Percentiles rank a stretch among this genome's conserved stretches.
Conservation (phyloP, 2,888 invertebrate genomes). For the Hypercompe scribonia region DNA sequence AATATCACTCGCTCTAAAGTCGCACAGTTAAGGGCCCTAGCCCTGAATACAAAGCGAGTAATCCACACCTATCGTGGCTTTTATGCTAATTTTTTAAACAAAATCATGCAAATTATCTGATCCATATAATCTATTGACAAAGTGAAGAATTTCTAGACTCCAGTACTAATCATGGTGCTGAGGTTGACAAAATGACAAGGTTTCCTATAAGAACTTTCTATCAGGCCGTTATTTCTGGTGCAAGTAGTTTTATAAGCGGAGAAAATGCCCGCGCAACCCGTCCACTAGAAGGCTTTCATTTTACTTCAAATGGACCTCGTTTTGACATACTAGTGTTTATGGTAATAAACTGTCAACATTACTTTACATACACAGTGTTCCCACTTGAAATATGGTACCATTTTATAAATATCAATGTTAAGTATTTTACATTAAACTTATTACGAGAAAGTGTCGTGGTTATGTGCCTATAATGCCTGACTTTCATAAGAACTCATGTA, state of each 20-base stretch:
- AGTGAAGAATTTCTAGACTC: neutral
- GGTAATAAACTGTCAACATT: constrained; percentile 7
- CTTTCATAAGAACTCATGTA: no score
- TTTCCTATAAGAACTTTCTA: constrained; percentile 16
- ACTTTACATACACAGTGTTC: neutral
- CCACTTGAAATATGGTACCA: neutral
- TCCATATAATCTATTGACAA: neutral
- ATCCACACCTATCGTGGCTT: neutral
- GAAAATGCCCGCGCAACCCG: constrained; percentile 10
- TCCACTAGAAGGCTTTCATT: constrained; percentile 8
- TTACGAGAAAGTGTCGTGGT: neutral
- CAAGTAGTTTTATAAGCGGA: constrained; percentile 12
- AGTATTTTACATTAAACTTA: no score
- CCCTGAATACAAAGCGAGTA: neutral
- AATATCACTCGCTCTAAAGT: no score
- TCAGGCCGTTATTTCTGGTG: constrained; percentile 2
- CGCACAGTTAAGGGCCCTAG: no score
- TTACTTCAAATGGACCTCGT: neutral
- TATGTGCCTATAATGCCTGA: neutral
- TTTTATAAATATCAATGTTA: neutral
- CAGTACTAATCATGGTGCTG: neutral
- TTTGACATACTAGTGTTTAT: constrained; percentile 1
- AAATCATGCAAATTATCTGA: neutral
- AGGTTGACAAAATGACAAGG: constrained; percentile 5
- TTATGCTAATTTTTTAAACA: neutral